These are phyloP conservation scores for Macrotrachela quadricornifera DNA, from an alignment of 1,140 invertebrate genomes.

Conservation along the genomic window DNA sequence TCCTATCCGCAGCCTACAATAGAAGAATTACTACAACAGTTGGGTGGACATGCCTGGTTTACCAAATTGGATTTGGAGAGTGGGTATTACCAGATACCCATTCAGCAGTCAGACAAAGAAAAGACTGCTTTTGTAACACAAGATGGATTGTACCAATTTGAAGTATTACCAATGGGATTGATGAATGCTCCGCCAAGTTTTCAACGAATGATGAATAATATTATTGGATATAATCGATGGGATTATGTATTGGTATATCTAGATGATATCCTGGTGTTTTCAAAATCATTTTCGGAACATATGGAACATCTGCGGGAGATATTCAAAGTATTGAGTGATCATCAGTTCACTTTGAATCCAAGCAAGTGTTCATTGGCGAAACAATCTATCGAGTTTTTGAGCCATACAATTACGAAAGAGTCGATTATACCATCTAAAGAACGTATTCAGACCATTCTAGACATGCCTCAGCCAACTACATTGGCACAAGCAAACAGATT, in stretches of 20 bases:
- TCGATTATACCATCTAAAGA: constrained; percentile 7
- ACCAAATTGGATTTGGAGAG: no score
- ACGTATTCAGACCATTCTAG: constrained; percentile 4
- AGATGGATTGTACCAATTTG: neutral
- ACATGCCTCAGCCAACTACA: constrained; percentile 6
- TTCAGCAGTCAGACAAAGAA: neutral
- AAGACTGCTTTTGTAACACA: constrained; percentile 2
- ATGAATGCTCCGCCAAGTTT: constrained; percentile 1
- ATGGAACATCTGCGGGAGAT: neutral
- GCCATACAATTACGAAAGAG: constrained; percentile 10
- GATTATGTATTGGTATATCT: neutral
- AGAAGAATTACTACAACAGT: constrained; percentile 10
- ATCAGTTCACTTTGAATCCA: constrained; percentile 10
- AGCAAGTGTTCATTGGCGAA: constrained; percentile 9
- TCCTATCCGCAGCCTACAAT: constrained; percentile 5
- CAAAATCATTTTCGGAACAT: no score
- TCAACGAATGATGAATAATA: neutral
- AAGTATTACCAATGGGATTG: constrained; percentile 1
- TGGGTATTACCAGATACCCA: neutral
- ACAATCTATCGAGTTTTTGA: constrained; percentile 8
- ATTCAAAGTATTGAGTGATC: neutral
- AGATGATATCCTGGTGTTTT: neutral
- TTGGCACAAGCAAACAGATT: constrained; percentile 2
- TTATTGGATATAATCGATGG: no score
- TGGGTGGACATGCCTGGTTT: neutral